phyloP scores from a whole-genome alignment of 2,797 vertebrate genomes.

The Eulemur rubriventer region DNA sequence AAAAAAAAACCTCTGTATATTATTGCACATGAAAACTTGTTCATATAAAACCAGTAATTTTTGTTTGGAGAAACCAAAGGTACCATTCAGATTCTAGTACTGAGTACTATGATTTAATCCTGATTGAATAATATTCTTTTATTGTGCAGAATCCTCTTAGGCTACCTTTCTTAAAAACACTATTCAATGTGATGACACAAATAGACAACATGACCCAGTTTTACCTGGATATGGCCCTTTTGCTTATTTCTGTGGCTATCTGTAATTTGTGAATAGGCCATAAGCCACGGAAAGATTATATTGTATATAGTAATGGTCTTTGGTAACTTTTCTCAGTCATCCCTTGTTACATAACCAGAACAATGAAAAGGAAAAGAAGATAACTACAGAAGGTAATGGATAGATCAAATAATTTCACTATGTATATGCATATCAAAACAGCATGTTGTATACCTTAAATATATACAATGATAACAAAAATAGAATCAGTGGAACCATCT shows the following conservation, averaged over 20 bases:
- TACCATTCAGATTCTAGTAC: constrained; percentile 49
- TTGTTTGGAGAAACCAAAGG: constrained; percentile 65
- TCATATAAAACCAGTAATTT: constrained; percentile 60
- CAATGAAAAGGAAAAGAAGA: background rate
- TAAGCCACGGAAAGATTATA: background rate
- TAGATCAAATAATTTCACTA: background rate
- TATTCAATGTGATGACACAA: background rate
- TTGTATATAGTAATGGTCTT: background rate
- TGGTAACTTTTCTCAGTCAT: background rate
- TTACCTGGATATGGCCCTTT: background rate
- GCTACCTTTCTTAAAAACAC: background rate
- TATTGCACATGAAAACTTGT: constrained; percentile 49
- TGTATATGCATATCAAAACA: background rate
- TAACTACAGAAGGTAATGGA: background rate
- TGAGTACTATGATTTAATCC: constrained; percentile 20
- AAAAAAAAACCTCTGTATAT: constrained; percentile 52
- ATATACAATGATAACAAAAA: background rate
- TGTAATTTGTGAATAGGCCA: background rate
- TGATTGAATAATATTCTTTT: constrained; percentile 59
- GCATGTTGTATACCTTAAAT: background rate
- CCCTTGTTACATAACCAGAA: background rate
- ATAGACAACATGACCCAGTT: background rate
- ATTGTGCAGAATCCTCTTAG: constrained; percentile 28
- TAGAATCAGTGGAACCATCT: background rate
- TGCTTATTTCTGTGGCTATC: background rate